Base-by-base conservation (phyloP, 1,140 invertebrate species). In the Mya arenaria region DNA sequence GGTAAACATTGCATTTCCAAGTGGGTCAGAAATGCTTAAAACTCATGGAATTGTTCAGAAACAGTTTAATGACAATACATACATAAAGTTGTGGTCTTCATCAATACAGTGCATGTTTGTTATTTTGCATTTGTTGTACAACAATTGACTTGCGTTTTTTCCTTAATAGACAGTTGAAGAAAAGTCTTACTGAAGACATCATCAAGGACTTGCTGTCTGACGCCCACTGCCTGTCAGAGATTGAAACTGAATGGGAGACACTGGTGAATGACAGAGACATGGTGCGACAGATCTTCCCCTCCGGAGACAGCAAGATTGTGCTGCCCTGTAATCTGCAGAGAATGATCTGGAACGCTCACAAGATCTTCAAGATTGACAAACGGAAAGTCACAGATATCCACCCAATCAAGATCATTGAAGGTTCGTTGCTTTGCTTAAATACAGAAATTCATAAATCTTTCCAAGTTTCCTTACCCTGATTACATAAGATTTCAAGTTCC, bases 271-370 rank as follows among this genome's bases (percentile, higher is more conserved):
- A 99, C 93, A 94, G 99, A 44, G 95, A 96, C 80, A 95, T 95
- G 6, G 91, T 99, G 1, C 94, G 99, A 23, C 89, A 94, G 85
- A 94, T 96, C 79, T 96, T 96, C 88, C 95, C 95, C 0, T 95
- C 93, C 17, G 95, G 95, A 15, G 95, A 96, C 87, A 94, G 93
- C 44, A 95, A 95, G 86, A 93, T 99, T 62, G 98, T 99, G 87
- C 90, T 99, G 58, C 99, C 99, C 0, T 99, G 99, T 88, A 99
- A 99, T 93, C 94, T 99, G 25, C 96, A 98, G 86, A 95, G 99
- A 87, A 98, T 99, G 96, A 99, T 99, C 89, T 99, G 98, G 98
- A 99, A 99, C 93, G 99, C 99, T 0, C 98, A 99, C 91, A 99
- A 99, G 91, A 99, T 99, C 90, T 99, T 99, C 94, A 97, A 99